These are phyloP conservation scores for Druceiella hillmani DNA, from an alignment of 2,888 invertebrate species.

Conservation along the genomic window DNA sequence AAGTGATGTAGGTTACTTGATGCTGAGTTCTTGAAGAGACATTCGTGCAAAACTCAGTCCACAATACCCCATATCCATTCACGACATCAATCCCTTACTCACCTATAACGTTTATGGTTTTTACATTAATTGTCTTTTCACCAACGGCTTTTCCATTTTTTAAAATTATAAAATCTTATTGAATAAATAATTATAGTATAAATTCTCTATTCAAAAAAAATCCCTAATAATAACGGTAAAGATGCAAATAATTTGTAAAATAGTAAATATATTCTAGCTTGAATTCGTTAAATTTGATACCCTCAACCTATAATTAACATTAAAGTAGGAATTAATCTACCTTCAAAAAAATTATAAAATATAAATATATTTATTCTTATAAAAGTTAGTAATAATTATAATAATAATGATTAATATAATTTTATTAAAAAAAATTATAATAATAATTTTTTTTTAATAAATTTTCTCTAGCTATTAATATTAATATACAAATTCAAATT, in stretches of 20 bases:
- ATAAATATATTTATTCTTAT: conserved; percentile 51
- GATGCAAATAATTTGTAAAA: conserved; percentile 67
- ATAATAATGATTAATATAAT: too few relatives aligned
- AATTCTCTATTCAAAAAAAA: conserved; percentile 47
- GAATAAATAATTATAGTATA: conserved; percentile 50
- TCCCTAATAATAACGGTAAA: conserved; percentile 54
- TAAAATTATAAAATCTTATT: conserved; percentile 38
- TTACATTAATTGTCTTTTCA: too few relatives aligned
- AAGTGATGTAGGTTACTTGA: too few relatives aligned
- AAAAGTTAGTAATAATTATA: conserved; percentile 55
- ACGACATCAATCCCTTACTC: too few relatives aligned
- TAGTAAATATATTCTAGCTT: conserved; percentile 61
- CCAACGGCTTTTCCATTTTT: too few relatives aligned
- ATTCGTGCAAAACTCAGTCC: too few relatives aligned
- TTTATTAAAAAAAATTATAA: conserved; percentile 47
- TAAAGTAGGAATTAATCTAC: conserved; percentile 61
- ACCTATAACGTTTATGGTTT: too few relatives aligned
- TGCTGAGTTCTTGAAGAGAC: too few relatives aligned
- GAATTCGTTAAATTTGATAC: conserved; percentile 62
- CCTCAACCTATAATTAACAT: conserved; percentile 64
- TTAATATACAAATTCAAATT: conserved; percentile 56
- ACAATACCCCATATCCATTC: too few relatives aligned
- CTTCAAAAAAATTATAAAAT: conserved; percentile 69
- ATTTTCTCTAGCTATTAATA: conserved; percentile 52
- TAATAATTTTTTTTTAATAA: conserved; percentile 40